Evolutionary conservation across 2,113 vertebrate species (phyloP).

Genomic region (Geothlypis trichas): DNA sequence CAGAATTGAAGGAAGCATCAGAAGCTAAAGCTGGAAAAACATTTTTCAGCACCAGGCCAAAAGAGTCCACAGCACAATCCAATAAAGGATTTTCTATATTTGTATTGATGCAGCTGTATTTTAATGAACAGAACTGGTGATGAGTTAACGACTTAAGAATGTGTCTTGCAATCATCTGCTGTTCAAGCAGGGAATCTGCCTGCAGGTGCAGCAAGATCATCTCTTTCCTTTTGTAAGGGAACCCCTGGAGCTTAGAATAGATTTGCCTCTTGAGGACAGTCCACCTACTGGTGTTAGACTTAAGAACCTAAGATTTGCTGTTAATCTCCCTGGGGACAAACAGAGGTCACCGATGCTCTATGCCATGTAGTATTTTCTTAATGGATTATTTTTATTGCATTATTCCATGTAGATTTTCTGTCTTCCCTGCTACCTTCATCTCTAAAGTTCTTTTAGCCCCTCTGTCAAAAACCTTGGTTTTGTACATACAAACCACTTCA

Average conservation of each 20-base stretch:
- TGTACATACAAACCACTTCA: not conserved
- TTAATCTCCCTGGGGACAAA: not conserved
- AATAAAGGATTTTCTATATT: not conserved
- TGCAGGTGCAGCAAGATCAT: not conserved
- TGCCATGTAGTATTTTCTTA: not conserved
- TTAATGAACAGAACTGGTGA: not conserved
- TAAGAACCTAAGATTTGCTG: not conserved
- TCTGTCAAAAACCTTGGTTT: not conserved
- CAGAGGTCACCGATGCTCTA: not conserved
- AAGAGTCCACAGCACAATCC: not conserved
- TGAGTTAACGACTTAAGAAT: not conserved
- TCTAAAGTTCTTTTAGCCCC: not conserved
- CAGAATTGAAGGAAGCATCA: not conserved
- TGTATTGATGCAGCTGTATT: not conserved
- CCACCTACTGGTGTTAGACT: not conserved
- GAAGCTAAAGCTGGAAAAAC: not conserved
- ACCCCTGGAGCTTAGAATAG: not conserved
- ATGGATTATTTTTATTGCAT: not conserved
- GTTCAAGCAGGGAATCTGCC: not conserved
- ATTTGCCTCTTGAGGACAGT: not conserved
- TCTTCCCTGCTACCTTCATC: not conserved
- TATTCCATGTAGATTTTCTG: not conserved
- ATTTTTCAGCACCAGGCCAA: not conserved
- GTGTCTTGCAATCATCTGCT: not conserved
- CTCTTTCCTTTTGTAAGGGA: not conserved